Evolutionary conservation across 2,113 vertebrate species (phyloP).

Genomic region (Numenius arquata): DNA sequence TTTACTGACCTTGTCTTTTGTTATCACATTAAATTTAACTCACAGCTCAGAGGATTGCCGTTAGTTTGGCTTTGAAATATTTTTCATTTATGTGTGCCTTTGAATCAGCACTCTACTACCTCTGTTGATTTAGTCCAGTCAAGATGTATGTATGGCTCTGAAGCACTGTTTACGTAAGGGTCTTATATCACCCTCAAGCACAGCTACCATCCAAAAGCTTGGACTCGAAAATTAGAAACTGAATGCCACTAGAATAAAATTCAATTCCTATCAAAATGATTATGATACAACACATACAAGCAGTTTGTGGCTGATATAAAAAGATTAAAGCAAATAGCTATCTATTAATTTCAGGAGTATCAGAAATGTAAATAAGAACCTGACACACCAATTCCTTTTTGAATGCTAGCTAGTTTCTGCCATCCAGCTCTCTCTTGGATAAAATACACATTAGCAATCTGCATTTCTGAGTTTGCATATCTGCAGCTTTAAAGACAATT

Average conservation of each 20-base stretch:
- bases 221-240: constrained; percentile 46
- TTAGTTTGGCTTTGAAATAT: constrained; percentile 65
- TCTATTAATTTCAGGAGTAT: constrained; percentile 73
- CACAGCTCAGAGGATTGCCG: not conserved
- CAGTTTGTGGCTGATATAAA: constrained; percentile 59
- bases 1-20: constrained; percentile 46
- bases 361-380: constrained; percentile 72
- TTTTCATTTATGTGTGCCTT: constrained; percentile 66
- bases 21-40: constrained; percentile 34
- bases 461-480: constrained; percentile 16
- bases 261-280: constrained; percentile 30
- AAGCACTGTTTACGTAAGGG: constrained; percentile 46
- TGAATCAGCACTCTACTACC: constrained; percentile 58
- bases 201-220: constrained; percentile 34
- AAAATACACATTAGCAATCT: constrained; percentile 32
- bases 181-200: constrained; percentile 54
- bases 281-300: constrained; percentile 55
- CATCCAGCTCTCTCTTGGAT: constrained; percentile 10
- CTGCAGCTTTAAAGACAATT: constrained; percentile 18
- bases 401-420: constrained; percentile 12
- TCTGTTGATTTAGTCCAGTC: constrained; percentile 57
- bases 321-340: constrained; percentile 70
- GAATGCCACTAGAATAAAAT: constrained; percentile 38
- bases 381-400: constrained; percentile 26
- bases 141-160: constrained; percentile 48